Evolutionary conservation across 2,113 vertebrate genomes (phyloP).

Genomic region (Archocentrus centrarchus): DNA sequence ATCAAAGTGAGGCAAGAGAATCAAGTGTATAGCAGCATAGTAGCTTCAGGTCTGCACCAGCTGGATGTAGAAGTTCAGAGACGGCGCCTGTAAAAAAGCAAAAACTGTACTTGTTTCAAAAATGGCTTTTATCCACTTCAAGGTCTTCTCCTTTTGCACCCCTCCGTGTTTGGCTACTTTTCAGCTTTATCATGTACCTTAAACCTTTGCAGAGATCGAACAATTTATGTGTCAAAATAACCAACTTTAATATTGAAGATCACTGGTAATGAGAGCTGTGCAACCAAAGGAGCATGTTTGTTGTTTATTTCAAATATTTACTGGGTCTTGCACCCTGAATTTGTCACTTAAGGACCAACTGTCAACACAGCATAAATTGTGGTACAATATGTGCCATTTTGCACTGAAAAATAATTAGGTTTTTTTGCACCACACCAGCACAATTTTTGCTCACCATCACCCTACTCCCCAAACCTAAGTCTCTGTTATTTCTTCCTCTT

Average conservation of each 20-base stretch:
- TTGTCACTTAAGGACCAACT: neutral
- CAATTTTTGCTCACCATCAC: neutral
- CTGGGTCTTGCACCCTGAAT: no score
- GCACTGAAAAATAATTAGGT: neutral
- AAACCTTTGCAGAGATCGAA: neutral
- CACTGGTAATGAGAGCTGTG: neutral
- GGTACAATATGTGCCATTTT: neutral
- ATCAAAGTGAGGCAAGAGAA: conserved; percentile 18
- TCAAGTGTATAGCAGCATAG: neutral
- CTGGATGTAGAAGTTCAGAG: neutral
- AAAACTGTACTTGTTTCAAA: neutral
- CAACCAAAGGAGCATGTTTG: no score
- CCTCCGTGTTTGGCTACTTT: no score
- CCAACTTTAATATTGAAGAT: neutral
- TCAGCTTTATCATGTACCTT: neutral
- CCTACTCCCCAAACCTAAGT: neutral
- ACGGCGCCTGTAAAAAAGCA: neutral
- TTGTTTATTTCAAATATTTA: no score
- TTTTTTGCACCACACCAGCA: neutral
- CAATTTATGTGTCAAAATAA: neutral
- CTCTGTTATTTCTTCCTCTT: neutral
- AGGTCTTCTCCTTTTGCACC: neutral
- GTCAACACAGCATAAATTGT: neutral
- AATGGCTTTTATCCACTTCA: neutral
- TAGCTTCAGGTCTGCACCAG: neutral